These are phyloP conservation scores for Batillaria attramentaria DNA, from an alignment of 1,140 invertebrate genomes.

Conservation along the genomic window DNA sequence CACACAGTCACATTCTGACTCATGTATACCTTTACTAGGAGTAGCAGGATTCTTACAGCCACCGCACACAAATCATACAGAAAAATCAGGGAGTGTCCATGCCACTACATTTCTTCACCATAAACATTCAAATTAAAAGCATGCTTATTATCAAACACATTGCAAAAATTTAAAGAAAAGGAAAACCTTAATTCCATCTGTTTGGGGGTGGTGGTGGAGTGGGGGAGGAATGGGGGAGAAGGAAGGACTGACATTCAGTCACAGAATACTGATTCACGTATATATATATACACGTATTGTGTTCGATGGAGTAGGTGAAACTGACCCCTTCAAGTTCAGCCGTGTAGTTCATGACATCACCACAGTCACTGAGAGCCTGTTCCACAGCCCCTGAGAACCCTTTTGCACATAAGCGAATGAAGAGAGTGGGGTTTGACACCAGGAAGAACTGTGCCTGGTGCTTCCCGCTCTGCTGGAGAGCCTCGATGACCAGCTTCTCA, in stretches of 20 bases:
- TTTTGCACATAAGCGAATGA: not conserved
- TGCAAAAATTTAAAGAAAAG: not conserved
- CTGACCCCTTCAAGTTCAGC: slow-evolving; percentile 23
- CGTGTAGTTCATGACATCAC: not conserved
- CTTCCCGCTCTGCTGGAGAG: too few species aligned
- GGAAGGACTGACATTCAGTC: not conserved
- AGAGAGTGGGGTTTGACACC: slow-evolving; percentile 2
- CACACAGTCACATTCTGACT: too few species aligned
- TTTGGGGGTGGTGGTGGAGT: too few species aligned
- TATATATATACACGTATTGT: not conserved
- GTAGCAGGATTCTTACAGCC: too few species aligned
- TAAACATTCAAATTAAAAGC: not conserved
- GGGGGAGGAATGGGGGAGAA: not conserved
- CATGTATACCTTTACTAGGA: too few species aligned
- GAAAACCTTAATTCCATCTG: not conserved
- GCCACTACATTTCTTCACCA: not conserved
- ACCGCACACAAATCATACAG: too few species aligned
- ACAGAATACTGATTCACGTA: not conserved
- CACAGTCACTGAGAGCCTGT: not conserved
- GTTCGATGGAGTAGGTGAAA: too few species aligned
- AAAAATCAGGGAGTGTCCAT: not conserved
- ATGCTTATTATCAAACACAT: not conserved
- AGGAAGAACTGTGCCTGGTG: too few species aligned
- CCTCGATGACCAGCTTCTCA: too few species aligned
- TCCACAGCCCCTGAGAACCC: not conserved